A percentile compares a stretch with the other conserved stretches of the same genome.
phyloP scores from a whole-genome alignment of 2,888 invertebrate species.

The Malthinus flaveolus region DNA sequence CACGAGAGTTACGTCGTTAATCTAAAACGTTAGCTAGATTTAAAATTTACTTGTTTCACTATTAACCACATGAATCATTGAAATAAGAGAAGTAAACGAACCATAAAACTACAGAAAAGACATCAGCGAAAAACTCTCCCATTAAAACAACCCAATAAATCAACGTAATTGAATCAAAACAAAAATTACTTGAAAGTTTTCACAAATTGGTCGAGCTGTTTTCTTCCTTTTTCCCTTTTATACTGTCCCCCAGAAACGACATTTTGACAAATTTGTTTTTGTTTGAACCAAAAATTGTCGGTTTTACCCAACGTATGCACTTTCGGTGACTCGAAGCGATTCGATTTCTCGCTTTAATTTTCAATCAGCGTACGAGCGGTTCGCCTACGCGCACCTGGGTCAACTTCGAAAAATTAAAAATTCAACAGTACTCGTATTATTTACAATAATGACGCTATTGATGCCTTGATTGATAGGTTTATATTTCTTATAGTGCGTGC shows the following conservation, averaged over 20 bases:
- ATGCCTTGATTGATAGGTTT: conserved; percentile 51
- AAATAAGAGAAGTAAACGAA: conserved; percentile 32
- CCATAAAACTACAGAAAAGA: conserved; percentile 38
- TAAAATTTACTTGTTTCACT: too few species aligned
- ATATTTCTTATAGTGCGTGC: conserved; percentile 47
- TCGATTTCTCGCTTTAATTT: conserved; percentile 24
- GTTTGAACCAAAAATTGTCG: conserved; percentile 30
- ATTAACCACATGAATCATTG: conserved; percentile 29
- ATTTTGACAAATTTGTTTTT: conserved; percentile 51
- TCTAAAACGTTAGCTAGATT: too few species aligned
- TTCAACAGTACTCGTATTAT: conserved; percentile 21
- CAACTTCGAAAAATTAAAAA: conserved; percentile 15
- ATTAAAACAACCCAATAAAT: conserved; percentile 46
- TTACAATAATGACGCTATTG: conserved; percentile 40
- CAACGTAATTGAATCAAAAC: conserved; percentile 50
- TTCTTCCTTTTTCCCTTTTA: conserved; percentile 35
- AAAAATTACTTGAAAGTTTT: conserved; percentile 45
- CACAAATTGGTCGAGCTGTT: conserved; percentile 40
- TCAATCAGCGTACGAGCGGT: conserved; percentile 28
- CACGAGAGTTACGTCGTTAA: too few species aligned
- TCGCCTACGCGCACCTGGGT: conserved; percentile 7
- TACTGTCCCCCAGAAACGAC: conserved; percentile 31
- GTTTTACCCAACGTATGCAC: conserved; percentile 4
- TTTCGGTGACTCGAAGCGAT: conserved; percentile 28
- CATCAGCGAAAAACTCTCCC: conserved; percentile 40